These are phyloP conservation scores for Ochropleura leucogaster DNA, from an alignment of 2,888 invertebrate species.

Conservation along the genomic window DNA sequence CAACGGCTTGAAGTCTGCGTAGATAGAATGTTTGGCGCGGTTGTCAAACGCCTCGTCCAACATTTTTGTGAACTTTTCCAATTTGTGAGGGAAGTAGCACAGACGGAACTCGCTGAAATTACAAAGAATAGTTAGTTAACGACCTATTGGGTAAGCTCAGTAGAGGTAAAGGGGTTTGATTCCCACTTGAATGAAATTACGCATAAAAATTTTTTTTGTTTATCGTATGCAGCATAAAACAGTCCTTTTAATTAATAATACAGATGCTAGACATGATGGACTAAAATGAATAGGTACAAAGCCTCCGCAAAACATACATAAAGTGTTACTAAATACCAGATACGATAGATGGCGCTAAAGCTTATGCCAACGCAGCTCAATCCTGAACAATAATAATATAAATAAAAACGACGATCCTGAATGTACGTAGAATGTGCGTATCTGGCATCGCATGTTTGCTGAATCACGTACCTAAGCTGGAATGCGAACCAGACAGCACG, in stretches of 20 bases:
- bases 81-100: constrained; percentile 96
- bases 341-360: constrained; percentile 13
- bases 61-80: constrained; percentile 93
- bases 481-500: too few species aligned
- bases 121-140: neutral
- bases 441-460: neutral
- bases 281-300: neutral
- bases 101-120: constrained; percentile 94
- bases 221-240: neutral
- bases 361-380: too few species aligned
- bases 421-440: neutral
- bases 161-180: neutral
- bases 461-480: too few species aligned
- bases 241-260: neutral
- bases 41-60: constrained; percentile 93
- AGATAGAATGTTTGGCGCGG: constrained; percentile 92
- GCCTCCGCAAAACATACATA: too few species aligned
- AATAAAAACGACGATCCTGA: neutral
- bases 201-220: neutral
- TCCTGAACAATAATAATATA: too few species aligned
- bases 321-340: neutral
- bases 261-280: neutral
- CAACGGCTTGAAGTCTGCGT: constrained; percentile 95
- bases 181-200: neutral
- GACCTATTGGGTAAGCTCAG: neutral